These are phyloP conservation scores for Porites lobata DNA, from an alignment of 92 coral and sea anemone genomes.

Conservation along the genomic window DNA sequence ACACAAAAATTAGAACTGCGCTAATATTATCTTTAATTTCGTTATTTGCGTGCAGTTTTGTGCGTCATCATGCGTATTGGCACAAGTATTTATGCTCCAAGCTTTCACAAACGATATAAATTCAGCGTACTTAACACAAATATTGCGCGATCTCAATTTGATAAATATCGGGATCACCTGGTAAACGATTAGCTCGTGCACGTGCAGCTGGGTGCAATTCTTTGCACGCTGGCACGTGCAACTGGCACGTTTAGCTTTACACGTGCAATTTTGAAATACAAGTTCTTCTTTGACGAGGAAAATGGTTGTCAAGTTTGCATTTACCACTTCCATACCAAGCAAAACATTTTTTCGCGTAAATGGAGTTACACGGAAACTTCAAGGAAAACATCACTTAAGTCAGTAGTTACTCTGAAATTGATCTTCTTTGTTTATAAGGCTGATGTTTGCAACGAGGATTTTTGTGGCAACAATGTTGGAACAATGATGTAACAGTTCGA, in stretches of 20 bases:
- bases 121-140: neutral
- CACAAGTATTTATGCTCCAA: neutral
- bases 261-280: too few relatives aligned
- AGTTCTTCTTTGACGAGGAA: too few relatives aligned
- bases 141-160: neutral
- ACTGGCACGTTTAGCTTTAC: neutral
- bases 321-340: too few relatives aligned
- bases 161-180: neutral
- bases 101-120: neutral
- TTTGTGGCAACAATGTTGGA: too few relatives aligned
- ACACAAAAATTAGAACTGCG: neutral
- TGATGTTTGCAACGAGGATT: too few relatives aligned
- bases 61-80: constrained; percentile 22
- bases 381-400: too few relatives aligned
- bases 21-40: neutral
- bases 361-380: too few relatives aligned
- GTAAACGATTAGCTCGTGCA: neutral
- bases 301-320: too few relatives aligned
- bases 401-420: too few relatives aligned
- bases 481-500: too few relatives aligned
- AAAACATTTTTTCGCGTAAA: too few relatives aligned
- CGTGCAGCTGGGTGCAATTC: neutral
- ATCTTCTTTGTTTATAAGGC: too few relatives aligned
- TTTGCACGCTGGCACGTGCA: neutral
- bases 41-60: constrained; percentile 10